Evolutionary conservation across 1,140 invertebrate genomes (phyloP).

Genomic region (Meloidogyne floridensis): DNA sequence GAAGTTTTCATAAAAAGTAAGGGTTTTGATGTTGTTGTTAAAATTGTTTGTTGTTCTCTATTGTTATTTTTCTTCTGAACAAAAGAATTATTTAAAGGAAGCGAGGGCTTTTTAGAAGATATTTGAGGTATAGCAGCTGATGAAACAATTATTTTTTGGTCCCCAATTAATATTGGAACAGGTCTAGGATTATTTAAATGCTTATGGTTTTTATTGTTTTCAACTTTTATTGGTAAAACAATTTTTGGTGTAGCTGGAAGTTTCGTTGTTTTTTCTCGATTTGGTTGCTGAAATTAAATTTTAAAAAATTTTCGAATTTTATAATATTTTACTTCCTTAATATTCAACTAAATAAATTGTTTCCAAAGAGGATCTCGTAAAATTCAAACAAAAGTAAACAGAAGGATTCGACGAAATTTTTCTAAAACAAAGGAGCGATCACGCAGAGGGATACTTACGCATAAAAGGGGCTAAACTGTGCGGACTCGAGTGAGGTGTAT

Average conservation of each 20-base stretch:
- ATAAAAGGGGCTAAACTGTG: too few relatives aligned
- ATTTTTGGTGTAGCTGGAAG: not conserved
- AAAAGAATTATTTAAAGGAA: not conserved
- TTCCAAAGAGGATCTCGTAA: too few relatives aligned
- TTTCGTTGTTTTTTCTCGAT: not conserved
- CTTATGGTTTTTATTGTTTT: not conserved
- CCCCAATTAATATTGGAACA: not conserved
- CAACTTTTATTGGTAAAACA: slow-evolving; percentile 6
- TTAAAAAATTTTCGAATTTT: not conserved
- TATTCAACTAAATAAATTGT: too few relatives aligned
- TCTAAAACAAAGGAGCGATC: too few relatives aligned
- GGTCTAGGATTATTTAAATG: not conserved
- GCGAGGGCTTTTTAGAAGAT: not conserved
- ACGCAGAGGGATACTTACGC: too few relatives aligned
- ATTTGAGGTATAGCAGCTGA: not conserved
- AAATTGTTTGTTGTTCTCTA: not conserved
- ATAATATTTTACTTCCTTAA: too few relatives aligned
- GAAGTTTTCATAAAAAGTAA: slow-evolving; percentile 7
- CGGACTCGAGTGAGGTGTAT: too few relatives aligned
- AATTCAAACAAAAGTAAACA: too few relatives aligned
- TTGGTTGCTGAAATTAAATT: not conserved
- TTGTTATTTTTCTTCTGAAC: not conserved
- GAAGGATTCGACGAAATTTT: too few relatives aligned
- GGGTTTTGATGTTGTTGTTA: not conserved
- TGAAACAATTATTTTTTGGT: not conserved